Base-by-base conservation (phyloP, 30 jellyfish, hydroid and myxozoan genomes). In the Phacellophora camtschatica region DNA sequence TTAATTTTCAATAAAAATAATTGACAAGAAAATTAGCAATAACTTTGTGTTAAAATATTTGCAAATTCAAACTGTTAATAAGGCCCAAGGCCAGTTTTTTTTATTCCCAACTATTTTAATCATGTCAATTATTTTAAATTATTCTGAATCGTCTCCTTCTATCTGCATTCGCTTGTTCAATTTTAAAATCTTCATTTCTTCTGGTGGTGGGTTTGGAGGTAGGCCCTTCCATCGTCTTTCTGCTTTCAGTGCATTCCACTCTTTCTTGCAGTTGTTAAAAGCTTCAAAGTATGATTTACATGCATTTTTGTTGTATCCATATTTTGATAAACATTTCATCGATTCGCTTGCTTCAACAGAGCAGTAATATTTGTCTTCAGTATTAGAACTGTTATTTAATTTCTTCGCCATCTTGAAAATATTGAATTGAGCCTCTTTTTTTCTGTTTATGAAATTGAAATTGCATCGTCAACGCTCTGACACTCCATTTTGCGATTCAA, bases 191-290 rank as follows among this genome's bases (percentile, higher is more conserved):
- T 22, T 46, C 86, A 82, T 42, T 57, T 76, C 92, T 23, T 90
- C 87, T 13, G 85, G 68, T 11, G 89, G 92, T 16, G 98, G 98
- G 46, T 46, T 91, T 35, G 98, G 96, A 12, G 66, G 69, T 6
- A 91, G 83, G 49, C 98, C 98, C 69, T 84, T 71, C 22, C 82
- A 66, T 45, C 98, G 80, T 66, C 98, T 65, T 46, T 85, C 95
- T 25, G 77, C 41, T 80, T 85, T 85, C 20, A 92, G 43, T n/a
- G 45, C 88, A 75, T 92, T 92, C 62, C 76, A 81, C 22, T 64
- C 95, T 69, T 67, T 80, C 61, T 70, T 92, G 56, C 98, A 92
- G 48, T 78, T 77, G 23, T 90, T 75, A 68, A 84, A 92, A 12
- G 87, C 59, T 18, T 81, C 95, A 73, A 92, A 92, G 71, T 77